A percentile compares a stretch with the other conserved stretches of the same genome.
Evolutionary conservation across 2,113 vertebrate species (phyloP).

Genomic region (Heterotilapia buettikoferi): DNA sequence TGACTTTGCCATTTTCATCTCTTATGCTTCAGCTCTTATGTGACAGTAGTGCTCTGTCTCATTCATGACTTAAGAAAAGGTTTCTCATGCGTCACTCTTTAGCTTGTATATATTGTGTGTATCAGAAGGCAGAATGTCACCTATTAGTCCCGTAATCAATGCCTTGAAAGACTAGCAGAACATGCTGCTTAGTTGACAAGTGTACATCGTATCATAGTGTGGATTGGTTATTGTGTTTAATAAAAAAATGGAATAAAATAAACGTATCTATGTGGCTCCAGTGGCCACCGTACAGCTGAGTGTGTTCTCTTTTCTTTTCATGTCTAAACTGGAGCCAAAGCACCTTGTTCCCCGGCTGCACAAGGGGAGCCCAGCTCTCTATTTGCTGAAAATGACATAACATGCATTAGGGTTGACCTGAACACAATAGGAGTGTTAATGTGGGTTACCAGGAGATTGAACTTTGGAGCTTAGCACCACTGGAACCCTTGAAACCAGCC

Average conservation of each 20-base stretch:
- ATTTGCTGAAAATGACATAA: not conserved
- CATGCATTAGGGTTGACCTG: not conserved
- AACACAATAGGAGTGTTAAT: not conserved
- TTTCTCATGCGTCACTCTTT: slow-evolving; percentile 53
- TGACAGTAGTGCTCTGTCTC: slow-evolving; percentile 61
- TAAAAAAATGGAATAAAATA: slow-evolving; percentile 58
- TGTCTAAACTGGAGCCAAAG: not conserved
- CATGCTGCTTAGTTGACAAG: slow-evolving; percentile 41
- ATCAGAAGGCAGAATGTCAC: slow-evolving; percentile 52
- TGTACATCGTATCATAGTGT: slow-evolving; percentile 63
- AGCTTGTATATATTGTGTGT: slow-evolving; percentile 65
- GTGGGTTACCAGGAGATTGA: not conserved
- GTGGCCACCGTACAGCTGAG: slow-evolving; percentile 35
- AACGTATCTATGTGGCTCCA: slow-evolving; percentile 50
- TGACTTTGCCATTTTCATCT: slow-evolving; percentile 35
- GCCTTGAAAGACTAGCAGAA: slow-evolving; percentile 50
- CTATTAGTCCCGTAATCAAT: slow-evolving; percentile 49
- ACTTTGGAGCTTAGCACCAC: not conserved
- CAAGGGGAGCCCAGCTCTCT: not conserved
- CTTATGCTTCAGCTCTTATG: slow-evolving; percentile 58
- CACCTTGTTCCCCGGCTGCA: not conserved
- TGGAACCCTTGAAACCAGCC: not conserved
- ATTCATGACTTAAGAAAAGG: slow-evolving; percentile 45
- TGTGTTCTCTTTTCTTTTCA: not conserved
- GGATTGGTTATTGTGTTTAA: slow-evolving; percentile 69